Evolutionary conservation across 2,797 vertebrate species (phyloP).

Genomic region (Pangasius larnaudii): DNA sequence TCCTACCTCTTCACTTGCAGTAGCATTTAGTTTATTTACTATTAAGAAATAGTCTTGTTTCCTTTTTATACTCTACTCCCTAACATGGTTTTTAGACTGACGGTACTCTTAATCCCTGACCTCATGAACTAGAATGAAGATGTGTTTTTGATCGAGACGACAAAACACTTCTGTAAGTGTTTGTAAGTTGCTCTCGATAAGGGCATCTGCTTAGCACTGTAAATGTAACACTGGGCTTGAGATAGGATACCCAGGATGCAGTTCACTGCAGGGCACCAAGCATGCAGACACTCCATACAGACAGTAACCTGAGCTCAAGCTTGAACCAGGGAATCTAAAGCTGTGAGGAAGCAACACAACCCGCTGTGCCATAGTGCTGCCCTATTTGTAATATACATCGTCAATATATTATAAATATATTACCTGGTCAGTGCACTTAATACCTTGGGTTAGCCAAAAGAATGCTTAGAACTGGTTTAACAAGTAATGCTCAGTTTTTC

Average conservation of each 20-base stretch:
- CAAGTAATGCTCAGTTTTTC: not conserved
- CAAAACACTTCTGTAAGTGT: not conserved
- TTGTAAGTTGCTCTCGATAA: not conserved
- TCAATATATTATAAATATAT: not conserved
- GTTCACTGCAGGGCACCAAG: not conserved
- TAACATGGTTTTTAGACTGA: not conserved
- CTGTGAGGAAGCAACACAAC: not conserved
- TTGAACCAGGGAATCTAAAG: not conserved
- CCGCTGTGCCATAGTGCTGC: not conserved
- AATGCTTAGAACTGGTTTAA: not conserved
- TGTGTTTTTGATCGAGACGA: not conserved
- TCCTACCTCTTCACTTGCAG: not conserved
- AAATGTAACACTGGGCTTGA: not conserved
- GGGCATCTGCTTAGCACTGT: not conserved
- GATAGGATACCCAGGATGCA: not conserved
- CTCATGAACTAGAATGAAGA: not conserved
- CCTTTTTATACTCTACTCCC: not conserved
- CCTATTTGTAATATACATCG: not conserved
- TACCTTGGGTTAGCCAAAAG: not conserved
- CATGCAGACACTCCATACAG: conserved; percentile 10
- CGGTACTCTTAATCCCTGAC: not conserved
- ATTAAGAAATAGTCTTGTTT: not conserved
- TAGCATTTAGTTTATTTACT: not conserved
- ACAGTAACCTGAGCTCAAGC: not conserved
- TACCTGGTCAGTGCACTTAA: not conserved